Evolutionary conservation across 2,888 invertebrate genomes (phyloP), one percentile per base, ranked within the genome.

Genomic region (Troides helena): DNA sequence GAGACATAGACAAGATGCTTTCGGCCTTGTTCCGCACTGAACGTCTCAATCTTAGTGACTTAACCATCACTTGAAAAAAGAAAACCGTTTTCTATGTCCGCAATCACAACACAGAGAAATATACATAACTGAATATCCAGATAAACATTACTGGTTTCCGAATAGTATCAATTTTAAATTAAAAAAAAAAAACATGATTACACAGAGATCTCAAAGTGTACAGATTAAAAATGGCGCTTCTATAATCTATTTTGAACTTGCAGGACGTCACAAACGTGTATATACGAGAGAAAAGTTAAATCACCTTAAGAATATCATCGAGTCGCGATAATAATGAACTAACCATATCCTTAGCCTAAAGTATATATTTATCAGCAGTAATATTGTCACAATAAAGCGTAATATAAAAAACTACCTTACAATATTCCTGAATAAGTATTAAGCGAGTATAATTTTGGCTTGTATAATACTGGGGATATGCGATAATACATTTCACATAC

Each of bases 361-460:
- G n/a, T 70, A 74, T 67, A 64, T 65, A 65, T 64, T n/a, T 72
- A 77, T 80, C 78, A 82, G 83, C 81, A 71, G 53, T 53, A 81
- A 82, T 89, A 89, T 89, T 89, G 88, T 89, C 89, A 80, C 74
- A 81, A 83, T 84, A 71, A 89, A 89, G 87, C 89, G 85, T 87
- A 77, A 70, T 73, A 69, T 72, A 72, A 71, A 70, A 72, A 57
- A 71, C 67, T 67, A 73, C 66, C 56, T 67, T 62, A 68, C 21
- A 57, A 30, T 30, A 65, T 58, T 56, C 67, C 71, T 30, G 65
- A 57, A 72, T 69, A 70, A 69, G 61, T 65, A 70, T 66, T 64
- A 73, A 74, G 72, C 73, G 59, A 72, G 75, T 75, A 76, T 72
- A 74, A 74, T 73, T 79, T 80, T 78, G 78, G 78, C 78, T 71